Evolutionary conservation across 2,797 vertebrate genomes (phyloP), one percentile per base, ranked within the genome.

Genomic region (Anniella stebbinsi): DNA sequence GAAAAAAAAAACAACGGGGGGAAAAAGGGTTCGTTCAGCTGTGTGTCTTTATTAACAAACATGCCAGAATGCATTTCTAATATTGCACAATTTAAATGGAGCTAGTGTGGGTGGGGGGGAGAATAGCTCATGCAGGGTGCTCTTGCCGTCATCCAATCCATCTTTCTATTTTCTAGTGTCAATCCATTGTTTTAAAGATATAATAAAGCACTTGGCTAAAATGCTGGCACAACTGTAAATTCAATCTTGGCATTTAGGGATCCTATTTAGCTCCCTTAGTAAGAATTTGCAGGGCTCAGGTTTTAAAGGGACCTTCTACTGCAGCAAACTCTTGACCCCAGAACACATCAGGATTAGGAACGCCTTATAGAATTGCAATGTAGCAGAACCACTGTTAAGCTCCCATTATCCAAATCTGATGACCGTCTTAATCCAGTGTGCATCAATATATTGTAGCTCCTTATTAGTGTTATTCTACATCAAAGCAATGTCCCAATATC

Each of bases 11-110:
- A 1, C 0, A 1, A 80, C 6, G 10, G n/a, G 30, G n/a, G 38
- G 30, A 45, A 0, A 28, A 66, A 21, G 0, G 1, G 70, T 60
- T 73, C 87, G 91, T 91, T 83, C 87, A 11, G 88, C 63, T n/a
- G 63, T 57, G 93, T 1, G 28, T 85, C 95, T 95, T 87, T n/a
- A 91, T 91, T 84, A 91, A 89, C 94, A 91, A 87, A 88, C 76
- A 4, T 0, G 85, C 67, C 89, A 73, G 87, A 92, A 87, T 4
- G 48, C 30, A 4, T n/a, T 57, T 92, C 93, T 69, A 83, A 87
- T 67, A 66, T 0, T 2, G 18, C 60, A 11, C n/a, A 3, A 82
- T 91, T 88, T 45, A 30, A 90, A 89, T 0, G 23, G 76, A 66
- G 17, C 1, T 33, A 25, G 81, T 41, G 4, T 10, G 45, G 3